Percentiles rank a stretch among this genome's conserved stretches.
Conservation (phyloP, 2,888 invertebrate genomes). For the Entomobrya multifasciata region DNA sequence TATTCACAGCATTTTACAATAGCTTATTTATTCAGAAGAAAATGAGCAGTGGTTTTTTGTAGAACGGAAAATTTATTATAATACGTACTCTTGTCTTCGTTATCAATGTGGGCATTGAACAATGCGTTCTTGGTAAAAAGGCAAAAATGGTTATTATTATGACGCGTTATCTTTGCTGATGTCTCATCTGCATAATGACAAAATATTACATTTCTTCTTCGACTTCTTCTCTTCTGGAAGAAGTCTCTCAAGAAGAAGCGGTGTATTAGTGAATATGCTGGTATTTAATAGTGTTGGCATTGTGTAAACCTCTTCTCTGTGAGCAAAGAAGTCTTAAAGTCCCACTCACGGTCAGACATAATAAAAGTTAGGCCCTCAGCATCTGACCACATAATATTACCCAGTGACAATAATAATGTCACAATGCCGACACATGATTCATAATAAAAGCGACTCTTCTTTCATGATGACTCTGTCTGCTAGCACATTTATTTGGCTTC, state of each 20-base stretch:
- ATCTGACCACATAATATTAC: constrained; percentile 47
- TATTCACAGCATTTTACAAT: background rate
- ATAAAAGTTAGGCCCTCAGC: constrained; percentile 50
- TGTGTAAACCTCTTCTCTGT: background rate
- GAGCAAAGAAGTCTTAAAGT: constrained; percentile 21
- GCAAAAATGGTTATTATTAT: constrained; percentile 18
- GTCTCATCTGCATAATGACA: constrained; percentile 36
- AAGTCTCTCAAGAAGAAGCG: background rate
- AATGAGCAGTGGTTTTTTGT: background rate
- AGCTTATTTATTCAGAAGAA: background rate
- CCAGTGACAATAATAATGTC: constrained; percentile 39
- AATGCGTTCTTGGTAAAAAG: background rate
- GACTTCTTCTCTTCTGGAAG: background rate
- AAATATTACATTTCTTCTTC: background rate
- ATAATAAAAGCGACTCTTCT: constrained; percentile 33
- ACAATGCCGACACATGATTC: constrained; percentile 55
- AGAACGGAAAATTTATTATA: background rate
- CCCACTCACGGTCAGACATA: constrained; percentile 25
- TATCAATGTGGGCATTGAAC: background rate
- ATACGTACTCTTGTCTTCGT: background rate
- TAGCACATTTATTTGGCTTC: constrained; percentile 41
- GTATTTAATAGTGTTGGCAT: background rate
- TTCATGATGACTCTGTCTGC: constrained; percentile 41
- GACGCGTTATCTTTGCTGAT: constrained; percentile 8
- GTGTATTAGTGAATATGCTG: constrained; percentile 3